Percentiles rank a stretch among this genome's conserved stretches.
phyloP scores from a whole-genome alignment of 2,888 invertebrate genomes.

The Stenurella melanura region DNA sequence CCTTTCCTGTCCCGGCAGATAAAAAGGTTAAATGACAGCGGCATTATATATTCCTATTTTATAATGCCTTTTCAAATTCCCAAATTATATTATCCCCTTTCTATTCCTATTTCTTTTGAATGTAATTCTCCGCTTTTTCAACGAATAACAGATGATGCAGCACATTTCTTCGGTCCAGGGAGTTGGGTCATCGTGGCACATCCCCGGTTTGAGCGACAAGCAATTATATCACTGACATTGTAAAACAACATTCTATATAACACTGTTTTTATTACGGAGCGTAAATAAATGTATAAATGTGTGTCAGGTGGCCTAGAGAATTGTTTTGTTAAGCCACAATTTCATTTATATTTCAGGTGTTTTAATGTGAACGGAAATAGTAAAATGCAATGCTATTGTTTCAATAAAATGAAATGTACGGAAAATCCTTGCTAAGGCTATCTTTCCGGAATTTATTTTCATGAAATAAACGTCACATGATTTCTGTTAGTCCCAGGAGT shows the following conservation, averaged over 20 bases:
- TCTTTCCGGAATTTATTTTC: no score
- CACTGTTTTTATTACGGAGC: slow-evolving; percentile 21
- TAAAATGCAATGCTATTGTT: no score
- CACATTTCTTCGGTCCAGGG: slow-evolving; percentile 20
- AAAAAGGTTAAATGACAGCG: neutral
- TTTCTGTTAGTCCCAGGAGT: no score
- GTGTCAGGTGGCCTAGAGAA: neutral
- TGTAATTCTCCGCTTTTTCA: slow-evolving; percentile 16
- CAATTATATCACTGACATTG: slow-evolving; percentile 27
- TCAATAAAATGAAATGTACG: no score
- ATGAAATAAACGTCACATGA: no score
- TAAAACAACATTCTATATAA: slow-evolving; percentile 11
- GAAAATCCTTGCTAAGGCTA: no score
- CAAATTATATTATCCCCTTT: slow-evolving; percentile 10
- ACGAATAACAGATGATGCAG: slow-evolving; percentile 20
- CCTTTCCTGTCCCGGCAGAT: neutral
- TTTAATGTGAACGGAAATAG: neutral
- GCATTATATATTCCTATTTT: slow-evolving; percentile 2
- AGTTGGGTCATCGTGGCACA: neutral
- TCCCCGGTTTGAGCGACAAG: slow-evolving; percentile 28
- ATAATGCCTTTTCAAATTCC: neutral
- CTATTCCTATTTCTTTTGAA: slow-evolving; percentile 15
- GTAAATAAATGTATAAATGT: neutral
- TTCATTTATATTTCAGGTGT: neutral
- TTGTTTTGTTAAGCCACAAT: neutral